Conservation (phyloP, 2,888 invertebrate species). For the Papilio demoleus region DNA sequence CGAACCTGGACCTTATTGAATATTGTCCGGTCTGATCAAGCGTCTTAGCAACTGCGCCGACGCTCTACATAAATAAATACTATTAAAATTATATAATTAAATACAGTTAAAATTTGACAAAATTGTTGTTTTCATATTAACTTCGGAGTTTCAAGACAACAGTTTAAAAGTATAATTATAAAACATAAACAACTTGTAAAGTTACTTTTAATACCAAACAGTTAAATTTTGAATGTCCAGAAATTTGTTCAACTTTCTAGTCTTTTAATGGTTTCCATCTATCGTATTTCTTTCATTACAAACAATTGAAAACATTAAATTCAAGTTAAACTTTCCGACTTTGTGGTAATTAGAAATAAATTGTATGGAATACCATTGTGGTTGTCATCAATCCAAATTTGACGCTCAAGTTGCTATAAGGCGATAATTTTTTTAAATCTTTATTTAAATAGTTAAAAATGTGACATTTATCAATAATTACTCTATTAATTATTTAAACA, state of each 20-base stretch:
- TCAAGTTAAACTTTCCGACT: conserved; percentile 5
- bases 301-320: background rate
- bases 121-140: background rate
- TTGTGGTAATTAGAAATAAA: background rate
- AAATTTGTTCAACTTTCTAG: conserved; percentile 7
- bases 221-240: conserved; percentile 19
- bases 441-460: too few relatives aligned
- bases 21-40: too few relatives aligned
- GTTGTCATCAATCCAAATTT: too few relatives aligned
- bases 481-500: too few relatives aligned
- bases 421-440: too few relatives aligned
- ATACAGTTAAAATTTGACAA: too few relatives aligned
- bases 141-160: background rate
- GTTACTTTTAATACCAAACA: background rate
- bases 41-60: too few relatives aligned
- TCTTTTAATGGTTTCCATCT: conserved; percentile 15
- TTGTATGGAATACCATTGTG: background rate
- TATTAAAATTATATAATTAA: too few relatives aligned
- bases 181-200: background rate
- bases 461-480: too few relatives aligned
- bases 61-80: too few relatives aligned
- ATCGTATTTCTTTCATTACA: background rate
- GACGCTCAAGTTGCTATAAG: too few relatives aligned
- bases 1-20: too few relatives aligned
- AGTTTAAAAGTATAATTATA: background rate